Conservation (phyloP, 1,140 invertebrate genomes). For the Eurytemora carolleeae region DNA sequence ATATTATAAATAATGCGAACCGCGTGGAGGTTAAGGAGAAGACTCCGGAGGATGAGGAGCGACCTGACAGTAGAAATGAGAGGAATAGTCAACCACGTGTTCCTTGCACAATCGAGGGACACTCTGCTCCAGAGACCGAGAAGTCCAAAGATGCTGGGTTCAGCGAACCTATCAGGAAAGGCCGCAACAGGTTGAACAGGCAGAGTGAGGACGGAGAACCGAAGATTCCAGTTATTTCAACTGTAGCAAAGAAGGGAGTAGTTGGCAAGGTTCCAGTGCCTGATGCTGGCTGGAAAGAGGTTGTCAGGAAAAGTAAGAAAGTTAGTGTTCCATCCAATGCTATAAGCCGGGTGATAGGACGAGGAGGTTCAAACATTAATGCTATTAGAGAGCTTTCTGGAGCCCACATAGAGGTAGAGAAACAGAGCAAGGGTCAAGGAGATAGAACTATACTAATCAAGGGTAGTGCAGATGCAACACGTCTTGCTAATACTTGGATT, state of each 20-base stretch:
- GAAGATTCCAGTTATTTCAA: background rate
- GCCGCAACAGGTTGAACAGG: background rate
- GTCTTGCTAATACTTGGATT: conserved; percentile 34
- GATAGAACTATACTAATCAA: conserved; percentile 87
- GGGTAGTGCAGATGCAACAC: conserved; percentile 31
- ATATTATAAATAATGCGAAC: conserved; percentile 5
- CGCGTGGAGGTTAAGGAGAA: background rate
- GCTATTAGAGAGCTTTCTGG: conserved; percentile 80
- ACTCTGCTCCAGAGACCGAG: too few relatives aligned
- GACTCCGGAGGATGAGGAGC: background rate
- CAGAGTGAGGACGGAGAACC: background rate
- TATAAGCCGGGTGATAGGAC: conserved; percentile 83
- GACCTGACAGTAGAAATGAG: background rate
- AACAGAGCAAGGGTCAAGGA: conserved; percentile 77
- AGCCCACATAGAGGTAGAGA: conserved; percentile 93
- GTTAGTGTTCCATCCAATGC: conserved; percentile 81
- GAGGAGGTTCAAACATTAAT: conserved; percentile 90
- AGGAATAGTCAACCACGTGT: background rate
- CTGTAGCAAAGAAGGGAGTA: background rate
- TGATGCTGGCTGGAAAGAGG: conserved; percentile 94
- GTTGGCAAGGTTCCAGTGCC: conserved; percentile 24
- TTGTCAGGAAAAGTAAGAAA: conserved; percentile 47
- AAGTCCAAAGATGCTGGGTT: background rate
- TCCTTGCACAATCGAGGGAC: background rate
- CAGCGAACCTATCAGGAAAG: background rate